Evolutionary conservation across 1,140 invertebrate genomes (phyloP).

Genomic region (Brachionus sp.): DNA sequence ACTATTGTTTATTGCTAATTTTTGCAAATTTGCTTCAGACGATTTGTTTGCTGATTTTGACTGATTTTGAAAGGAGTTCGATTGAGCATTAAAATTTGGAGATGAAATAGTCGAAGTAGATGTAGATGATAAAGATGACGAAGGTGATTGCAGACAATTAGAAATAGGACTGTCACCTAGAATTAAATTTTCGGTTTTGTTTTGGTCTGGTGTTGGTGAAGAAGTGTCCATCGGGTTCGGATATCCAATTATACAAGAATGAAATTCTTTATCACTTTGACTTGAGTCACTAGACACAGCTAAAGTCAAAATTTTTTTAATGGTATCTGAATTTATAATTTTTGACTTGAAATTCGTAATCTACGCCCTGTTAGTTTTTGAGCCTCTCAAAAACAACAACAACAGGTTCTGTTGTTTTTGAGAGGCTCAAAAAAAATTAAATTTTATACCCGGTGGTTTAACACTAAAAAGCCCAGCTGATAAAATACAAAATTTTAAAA

Average conservation of each 20-base stretch:
- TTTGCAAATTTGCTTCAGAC: not conserved
- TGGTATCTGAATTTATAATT: no score
- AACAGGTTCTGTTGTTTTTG: no score
- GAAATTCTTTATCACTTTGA: conserved; percentile 32
- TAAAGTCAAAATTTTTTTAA: not conserved
- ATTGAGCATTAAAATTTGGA: conserved; percentile 5
- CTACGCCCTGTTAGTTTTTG: no score
- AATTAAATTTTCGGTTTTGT: not conserved
- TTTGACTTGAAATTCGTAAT: no score
- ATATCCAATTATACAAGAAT: not conserved
- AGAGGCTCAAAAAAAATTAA: no score
- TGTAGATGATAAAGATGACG: conserved; percentile 18
- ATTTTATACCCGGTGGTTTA: no score
- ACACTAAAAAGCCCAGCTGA: no score
- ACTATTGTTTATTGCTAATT: conserved; percentile 28
- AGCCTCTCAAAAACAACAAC: no score
- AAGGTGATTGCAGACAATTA: not conserved
- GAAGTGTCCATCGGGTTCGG: not conserved
- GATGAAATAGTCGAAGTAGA: not conserved
- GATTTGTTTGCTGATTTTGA: not conserved
- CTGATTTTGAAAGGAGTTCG: not conserved
- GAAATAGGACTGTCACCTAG: not conserved
- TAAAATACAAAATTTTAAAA: no score
- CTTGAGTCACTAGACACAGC: conserved; percentile 29
- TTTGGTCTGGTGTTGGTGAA: not conserved